Conservation (phyloP, 2,113 vertebrate species). For the Oncorhynchus keta region DNA sequence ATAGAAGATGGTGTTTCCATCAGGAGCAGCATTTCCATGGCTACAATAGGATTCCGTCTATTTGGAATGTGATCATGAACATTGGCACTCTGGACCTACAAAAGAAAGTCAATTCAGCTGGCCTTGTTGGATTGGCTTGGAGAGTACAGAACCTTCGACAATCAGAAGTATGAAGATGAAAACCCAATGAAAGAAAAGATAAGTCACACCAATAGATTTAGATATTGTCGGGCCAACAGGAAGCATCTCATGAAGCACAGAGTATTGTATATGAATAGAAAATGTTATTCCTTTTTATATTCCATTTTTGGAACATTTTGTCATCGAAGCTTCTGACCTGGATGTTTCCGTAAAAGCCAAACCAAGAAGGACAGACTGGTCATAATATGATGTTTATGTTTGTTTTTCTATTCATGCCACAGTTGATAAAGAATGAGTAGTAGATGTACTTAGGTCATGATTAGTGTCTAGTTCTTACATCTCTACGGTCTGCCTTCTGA, state of each 20-base stretch:
- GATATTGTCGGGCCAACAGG: background rate
- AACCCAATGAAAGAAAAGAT: background rate
- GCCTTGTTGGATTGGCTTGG: background rate
- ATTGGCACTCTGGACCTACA: too few relatives aligned
- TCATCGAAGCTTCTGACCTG: background rate
- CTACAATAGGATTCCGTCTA: background rate
- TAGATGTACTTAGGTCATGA: background rate
- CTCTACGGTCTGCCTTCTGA: conserved; percentile 69
- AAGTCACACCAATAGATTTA: background rate
- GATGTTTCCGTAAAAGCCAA: background rate
- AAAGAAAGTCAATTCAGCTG: background rate
- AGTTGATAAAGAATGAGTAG: background rate
- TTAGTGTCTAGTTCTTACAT: background rate
- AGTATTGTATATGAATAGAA: background rate
- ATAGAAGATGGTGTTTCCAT: background rate
- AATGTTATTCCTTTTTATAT: background rate
- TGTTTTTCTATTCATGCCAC: conserved; percentile 1
- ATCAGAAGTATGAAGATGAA: background rate
- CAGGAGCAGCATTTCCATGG: background rate
- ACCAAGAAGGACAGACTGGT: background rate
- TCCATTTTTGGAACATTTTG: background rate
- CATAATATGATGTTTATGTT: background rate
- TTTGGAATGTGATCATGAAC: background rate
- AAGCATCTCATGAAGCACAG: background rate
- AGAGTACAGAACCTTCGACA: background rate